Conservation (phyloP, 2,888 invertebrate species). For the Pteria penguin region DNA sequence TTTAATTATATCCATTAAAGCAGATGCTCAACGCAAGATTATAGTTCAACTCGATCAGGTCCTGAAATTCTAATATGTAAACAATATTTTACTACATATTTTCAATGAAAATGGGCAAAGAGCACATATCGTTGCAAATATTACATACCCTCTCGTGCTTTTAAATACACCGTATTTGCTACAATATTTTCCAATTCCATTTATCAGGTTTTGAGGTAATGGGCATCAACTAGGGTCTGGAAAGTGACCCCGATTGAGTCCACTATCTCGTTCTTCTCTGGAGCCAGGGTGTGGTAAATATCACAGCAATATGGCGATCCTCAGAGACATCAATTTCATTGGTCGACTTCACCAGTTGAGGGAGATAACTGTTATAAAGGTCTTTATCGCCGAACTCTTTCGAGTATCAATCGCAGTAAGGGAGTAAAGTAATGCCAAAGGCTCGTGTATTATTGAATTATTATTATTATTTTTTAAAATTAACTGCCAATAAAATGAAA, state of each 20-base stretch:
- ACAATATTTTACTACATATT: neutral
- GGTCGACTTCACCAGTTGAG: constrained; percentile 54
- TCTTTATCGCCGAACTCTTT: too few relatives aligned
- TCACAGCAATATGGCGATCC: constrained; percentile 69
- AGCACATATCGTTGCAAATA: constrained; percentile 13
- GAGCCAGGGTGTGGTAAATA: constrained; percentile 72
- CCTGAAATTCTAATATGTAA: too few relatives aligned
- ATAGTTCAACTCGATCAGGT: too few relatives aligned
- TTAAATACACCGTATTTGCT: constrained; percentile 80
- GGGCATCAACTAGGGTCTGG: constrained; percentile 70
- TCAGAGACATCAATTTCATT: constrained; percentile 59
- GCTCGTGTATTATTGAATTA: too few relatives aligned
- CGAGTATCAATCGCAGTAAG: too few relatives aligned
- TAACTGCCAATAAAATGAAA: too few relatives aligned
- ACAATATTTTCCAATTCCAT: constrained; percentile 81
- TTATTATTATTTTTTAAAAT: too few relatives aligned
- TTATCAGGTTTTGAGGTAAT: constrained; percentile 58
- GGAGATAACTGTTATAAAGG: neutral
- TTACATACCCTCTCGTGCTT: constrained; percentile 79
- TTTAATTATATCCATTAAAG: too few relatives aligned
- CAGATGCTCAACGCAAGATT: too few relatives aligned
- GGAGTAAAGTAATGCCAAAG: too few relatives aligned
- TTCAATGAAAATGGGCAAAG: constrained; percentile 1
- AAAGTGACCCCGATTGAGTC: constrained; percentile 69
- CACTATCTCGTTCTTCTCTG: constrained; percentile 58